Evolutionary conservation across 1,140 invertebrate genomes (phyloP).

Genomic region (Telenomus remus): DNA sequence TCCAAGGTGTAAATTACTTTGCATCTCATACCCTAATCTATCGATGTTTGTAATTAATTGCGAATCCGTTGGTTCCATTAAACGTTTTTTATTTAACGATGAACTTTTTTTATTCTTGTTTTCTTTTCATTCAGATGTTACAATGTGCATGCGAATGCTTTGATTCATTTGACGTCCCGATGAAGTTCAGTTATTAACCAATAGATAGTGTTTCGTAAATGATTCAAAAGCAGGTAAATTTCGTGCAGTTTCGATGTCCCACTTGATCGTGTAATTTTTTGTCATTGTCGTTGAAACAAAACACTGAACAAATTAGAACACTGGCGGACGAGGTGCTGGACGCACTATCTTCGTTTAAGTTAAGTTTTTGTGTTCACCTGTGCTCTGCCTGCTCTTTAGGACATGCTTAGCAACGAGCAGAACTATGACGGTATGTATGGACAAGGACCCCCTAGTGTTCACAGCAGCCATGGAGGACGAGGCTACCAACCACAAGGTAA

Average conservation of each 20-base stretch:
- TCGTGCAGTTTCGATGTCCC: conserved; percentile 6
- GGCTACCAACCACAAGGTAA: conserved; percentile 90
- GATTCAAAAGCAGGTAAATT: conserved; percentile 31
- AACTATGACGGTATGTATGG: conserved; percentile 94
- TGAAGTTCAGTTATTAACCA: conserved; percentile 40
- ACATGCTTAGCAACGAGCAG: conserved; percentile 94
- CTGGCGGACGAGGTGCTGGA: conserved; percentile 23
- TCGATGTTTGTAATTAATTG: conserved; percentile 49
- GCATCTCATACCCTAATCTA: conserved; percentile 4
- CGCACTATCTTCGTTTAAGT: conserved; percentile 22
- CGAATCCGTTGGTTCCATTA: conserved; percentile 1
- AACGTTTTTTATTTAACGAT: neutral
- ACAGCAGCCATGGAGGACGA: conserved; percentile 83
- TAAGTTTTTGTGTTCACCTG: conserved; percentile 76
- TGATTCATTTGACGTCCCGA: conserved; percentile 51
- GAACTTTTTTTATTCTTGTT: conserved; percentile 7
- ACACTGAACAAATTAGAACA: neutral
- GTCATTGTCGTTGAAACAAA: conserved; percentile 18
- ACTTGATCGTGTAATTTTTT: conserved; percentile 19
- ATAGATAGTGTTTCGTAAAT: conserved; percentile 33
- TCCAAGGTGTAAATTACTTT: conserved; percentile 22
- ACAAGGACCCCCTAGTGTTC: conserved; percentile 87
- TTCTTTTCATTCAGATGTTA: conserved; percentile 34
- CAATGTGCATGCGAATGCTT: conserved; percentile 69
- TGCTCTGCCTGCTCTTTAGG: conserved; percentile 81